These are phyloP conservation scores for Crocuta crocuta DNA, from an alignment of 2,113 vertebrate genomes.

Conservation along the genomic window DNA sequence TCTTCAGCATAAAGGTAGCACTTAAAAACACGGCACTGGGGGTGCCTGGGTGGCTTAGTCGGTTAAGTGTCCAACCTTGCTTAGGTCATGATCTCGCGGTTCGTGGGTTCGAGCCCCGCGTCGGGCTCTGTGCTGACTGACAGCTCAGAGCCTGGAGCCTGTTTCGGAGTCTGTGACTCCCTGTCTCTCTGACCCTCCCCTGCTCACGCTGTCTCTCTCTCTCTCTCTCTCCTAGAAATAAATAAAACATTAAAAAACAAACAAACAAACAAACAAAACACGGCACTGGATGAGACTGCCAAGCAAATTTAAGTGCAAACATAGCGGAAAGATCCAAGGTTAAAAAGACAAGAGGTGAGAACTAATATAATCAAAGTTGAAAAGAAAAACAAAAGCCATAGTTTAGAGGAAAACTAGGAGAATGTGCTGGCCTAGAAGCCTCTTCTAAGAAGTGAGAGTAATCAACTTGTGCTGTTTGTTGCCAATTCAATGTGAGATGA, in stretches of 20 bases:
- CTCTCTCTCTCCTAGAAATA: too few relatives aligned
- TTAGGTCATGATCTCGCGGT: too few relatives aligned
- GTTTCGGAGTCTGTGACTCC: too few relatives aligned
- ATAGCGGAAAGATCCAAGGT: background rate
- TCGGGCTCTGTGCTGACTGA: too few relatives aligned
- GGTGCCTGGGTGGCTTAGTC: too few relatives aligned
- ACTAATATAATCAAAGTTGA: background rate
- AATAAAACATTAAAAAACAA: too few relatives aligned
- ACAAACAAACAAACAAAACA: background rate
- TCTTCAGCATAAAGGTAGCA: background rate
- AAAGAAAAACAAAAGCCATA: background rate
- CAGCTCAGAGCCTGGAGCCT: too few relatives aligned
- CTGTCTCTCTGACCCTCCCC: too few relatives aligned
- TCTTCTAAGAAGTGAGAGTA: background rate
- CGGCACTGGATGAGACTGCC: background rate
- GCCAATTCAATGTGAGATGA: background rate
- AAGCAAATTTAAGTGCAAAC: background rate
- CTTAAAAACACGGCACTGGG: background rate
- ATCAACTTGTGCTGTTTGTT: background rate
- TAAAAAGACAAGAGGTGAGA: background rate
- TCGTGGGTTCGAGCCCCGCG: too few relatives aligned
- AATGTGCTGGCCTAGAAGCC: background rate
- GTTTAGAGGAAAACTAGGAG: background rate
- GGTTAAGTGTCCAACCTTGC: too few relatives aligned
- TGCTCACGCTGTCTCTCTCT: too few relatives aligned